Base-by-base conservation (phyloP, 2,888 invertebrate species). In the Thecocarcelia acutangulata region DNA sequence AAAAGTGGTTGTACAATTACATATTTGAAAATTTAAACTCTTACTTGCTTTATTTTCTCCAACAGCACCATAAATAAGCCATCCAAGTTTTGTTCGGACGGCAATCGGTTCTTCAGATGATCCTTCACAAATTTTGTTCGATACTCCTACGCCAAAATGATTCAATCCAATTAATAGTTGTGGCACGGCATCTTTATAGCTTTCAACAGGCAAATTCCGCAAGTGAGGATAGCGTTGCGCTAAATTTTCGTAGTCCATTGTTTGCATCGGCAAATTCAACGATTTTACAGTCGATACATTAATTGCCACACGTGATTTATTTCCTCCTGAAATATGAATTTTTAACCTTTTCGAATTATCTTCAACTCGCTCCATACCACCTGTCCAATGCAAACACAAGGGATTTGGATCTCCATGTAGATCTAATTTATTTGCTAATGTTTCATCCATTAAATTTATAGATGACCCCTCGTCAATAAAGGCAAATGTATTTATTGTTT, bases 21-120 rank as follows among this genome's bases (percentile, higher is more conserved):
- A 64, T 13, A 74, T 33, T 42, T 80, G 74, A 69, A 74, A 56
- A 56, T 58, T 74, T 19, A 59, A 73, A 48, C 42, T 33, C 52
- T 69, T 80, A 73, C 28, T 44, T 40, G 40, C 46, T 48, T 63
- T 54, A 6, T 54, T 48, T 17, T 61, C 68, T 11, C 28, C 40
- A 15, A 54, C 17, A 19, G 63, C 11, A 3, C 73, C 73, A 19
- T 79, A 74, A 56, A 74, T 24, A n/a, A 80, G 15, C 73, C 73
- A 79, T 61, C 79, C 63, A 28, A 79, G 24, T 56, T 74, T 61
- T 56, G 73, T 79, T 6, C 40, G 28, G 3, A 63, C 56, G 28
- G 80, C 80, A 28, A 80, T 24, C 2, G 69, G 52, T 12, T 80
- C 80, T 28, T 80, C 24, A 17, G 56, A 13, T n/a, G 50, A 54